A percentile compares a stretch with the other conserved stretches of the same genome.
Conservation (phyloP, 2,888 invertebrate genomes). For the Atherix ibis region DNA sequence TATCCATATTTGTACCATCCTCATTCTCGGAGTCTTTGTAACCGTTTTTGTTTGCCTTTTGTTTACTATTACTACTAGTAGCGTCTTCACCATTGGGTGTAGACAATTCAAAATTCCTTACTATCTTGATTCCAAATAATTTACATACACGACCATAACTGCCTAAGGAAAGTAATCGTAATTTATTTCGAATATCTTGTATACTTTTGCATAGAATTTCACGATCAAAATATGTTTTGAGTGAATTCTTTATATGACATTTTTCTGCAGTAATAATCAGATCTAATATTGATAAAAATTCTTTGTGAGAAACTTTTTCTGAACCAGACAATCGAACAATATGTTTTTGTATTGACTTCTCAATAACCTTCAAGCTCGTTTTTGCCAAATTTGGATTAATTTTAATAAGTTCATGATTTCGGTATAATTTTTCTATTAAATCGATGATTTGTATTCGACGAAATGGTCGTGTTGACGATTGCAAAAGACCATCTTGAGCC, state of each 20-base stretch:
- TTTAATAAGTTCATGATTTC: conserved; percentile 30
- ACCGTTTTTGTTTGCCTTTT: too few species aligned
- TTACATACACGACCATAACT: conserved; percentile 19
- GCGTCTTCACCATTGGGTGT: conserved; percentile 8
- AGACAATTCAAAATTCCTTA: not conserved
- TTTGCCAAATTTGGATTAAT: conserved; percentile 13
- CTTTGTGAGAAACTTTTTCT: conserved; percentile 16
- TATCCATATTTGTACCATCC: too few species aligned
- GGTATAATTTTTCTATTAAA: conserved; percentile 46
- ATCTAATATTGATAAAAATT: conserved; percentile 18
- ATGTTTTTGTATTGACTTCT: conserved; percentile 14
- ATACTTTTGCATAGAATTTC: conserved; percentile 10
- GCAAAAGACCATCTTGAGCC: conserved; percentile 44
- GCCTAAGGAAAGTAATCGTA: conserved; percentile 16
- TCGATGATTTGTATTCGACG: conserved; percentile 51
- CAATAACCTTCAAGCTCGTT: conserved; percentile 16
- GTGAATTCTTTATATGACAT: conserved; percentile 13
- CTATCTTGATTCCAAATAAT: conserved; percentile 12
- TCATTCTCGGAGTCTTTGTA: too few species aligned
- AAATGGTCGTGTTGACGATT: conserved; percentile 43
- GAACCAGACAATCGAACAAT: conserved; percentile 10
- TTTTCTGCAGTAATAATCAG: conserved; percentile 15
- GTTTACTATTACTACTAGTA: conserved; percentile 1
- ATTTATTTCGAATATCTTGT: conserved; percentile 16
- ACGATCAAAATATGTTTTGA: conserved; percentile 8